A percentile compares a stretch with the other conserved stretches of the same genome.
phyloP scores from a whole-genome alignment of 2,888 invertebrate genomes.

The Argynnis bischoffii region DNA sequence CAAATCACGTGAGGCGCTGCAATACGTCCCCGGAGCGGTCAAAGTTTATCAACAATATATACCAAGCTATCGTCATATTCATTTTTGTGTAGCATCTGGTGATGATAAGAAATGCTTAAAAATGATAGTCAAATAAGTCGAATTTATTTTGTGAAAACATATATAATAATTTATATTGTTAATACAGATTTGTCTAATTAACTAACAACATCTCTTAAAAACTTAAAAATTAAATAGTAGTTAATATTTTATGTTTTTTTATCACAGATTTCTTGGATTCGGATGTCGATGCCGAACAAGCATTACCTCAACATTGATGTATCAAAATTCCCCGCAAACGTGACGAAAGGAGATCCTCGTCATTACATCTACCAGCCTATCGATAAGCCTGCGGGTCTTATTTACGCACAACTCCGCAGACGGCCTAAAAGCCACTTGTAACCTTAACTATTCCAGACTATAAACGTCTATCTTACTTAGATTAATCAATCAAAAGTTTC shows the following conservation, averaged over 20 bases:
- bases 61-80: conserved; percentile 28
- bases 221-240: not conserved
- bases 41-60: conserved; percentile 40
- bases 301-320: conserved; percentile 90
- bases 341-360: conserved; percentile 84
- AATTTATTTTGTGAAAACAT: too few species aligned
- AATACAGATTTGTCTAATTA: not conserved
- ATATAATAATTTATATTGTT: too few species aligned
- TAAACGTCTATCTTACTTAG: conserved; percentile 12
- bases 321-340: conserved; percentile 85
- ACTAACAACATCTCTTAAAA: not conserved
- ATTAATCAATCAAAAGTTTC: conserved; percentile 42
- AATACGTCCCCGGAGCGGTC: conserved; percentile 36
- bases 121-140: not conserved
- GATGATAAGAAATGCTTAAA: conserved; percentile 21
- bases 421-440: conserved; percentile 80
- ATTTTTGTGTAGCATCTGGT: conserved; percentile 30
- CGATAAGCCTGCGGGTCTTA: conserved; percentile 90
- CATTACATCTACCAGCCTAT: conserved; percentile 88
- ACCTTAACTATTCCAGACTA: conserved; percentile 43
- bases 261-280: conserved; percentile 84
- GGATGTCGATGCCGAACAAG: conserved; percentile 91
- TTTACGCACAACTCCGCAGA: conserved; percentile 87
- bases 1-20: conserved; percentile 37
- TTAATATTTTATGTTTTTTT: conserved; percentile 2